Base-by-base conservation (phyloP, 2,797 vertebrate genomes). In the Phrynocephalus forsythii region DNA sequence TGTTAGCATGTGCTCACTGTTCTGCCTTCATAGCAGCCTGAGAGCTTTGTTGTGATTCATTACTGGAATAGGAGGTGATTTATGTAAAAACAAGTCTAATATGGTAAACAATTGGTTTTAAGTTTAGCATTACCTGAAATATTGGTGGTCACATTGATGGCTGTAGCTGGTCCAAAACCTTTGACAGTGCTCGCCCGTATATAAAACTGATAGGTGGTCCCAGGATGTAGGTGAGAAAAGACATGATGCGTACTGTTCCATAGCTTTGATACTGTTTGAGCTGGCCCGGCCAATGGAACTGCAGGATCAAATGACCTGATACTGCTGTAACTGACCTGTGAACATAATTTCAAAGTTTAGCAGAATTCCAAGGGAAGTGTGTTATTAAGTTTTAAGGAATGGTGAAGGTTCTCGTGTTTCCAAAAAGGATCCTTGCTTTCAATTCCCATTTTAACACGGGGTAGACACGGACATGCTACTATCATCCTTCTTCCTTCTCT, bases 91-190 rank as follows among this genome's bases (percentile, higher is more conserved):
- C 6, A 67, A 13, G 6, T 30, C 69, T 24, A 26, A 60, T 20
- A 44, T 48, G 13, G 9, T 24, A 30, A 76, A 79, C 48, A 1
- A 11, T 16, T 71, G 82, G 9, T 33, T 73, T 81, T 60, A 77
- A 7, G 83, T 26, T 66, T 80, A 22, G 71, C 33, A 78, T 93
- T 95, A 99, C 99, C 99, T 94, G 99, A 99, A 89, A 99, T 99
- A 90, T 99, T 99, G 71, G 99, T 99, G n/a, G 99, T 99, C 84
- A 99, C 97, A 0, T 99, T 99, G 92, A 99, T 97, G 0, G 97
- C 97, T 38, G 97, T 98, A 11, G 98, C 97, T 22, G 97, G 97
- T 3, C 99, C 99, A 52, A 99, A 99, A 2, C 99, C 99, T 94
- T 99, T 99, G 88, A 98, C 88, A 0, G 99, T 99, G 91, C 98